These are phyloP conservation scores for Nothobranchius kuhntae DNA, from an alignment of 2,113 vertebrate species.

Conservation along the genomic window DNA sequence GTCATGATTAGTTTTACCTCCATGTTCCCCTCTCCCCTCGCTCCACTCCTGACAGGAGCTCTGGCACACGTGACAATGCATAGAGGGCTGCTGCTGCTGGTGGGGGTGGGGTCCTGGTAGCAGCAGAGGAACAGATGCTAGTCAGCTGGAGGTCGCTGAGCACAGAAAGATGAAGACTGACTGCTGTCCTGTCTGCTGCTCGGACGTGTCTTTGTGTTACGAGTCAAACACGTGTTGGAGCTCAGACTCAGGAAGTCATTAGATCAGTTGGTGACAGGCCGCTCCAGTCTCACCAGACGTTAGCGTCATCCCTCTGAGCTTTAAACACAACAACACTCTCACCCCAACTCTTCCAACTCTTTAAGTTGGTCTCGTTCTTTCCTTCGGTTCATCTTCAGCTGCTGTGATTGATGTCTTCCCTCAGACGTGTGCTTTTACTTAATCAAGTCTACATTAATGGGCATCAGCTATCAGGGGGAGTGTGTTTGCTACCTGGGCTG, in stretches of 20 bases:
- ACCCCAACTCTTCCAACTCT: constrained; percentile 10
- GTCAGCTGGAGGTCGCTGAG: constrained; percentile 27
- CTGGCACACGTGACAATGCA: constrained; percentile 26
- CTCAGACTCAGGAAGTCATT: too few relatives aligned
- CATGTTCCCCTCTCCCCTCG: constrained; percentile 15
- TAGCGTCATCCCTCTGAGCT: neutral
- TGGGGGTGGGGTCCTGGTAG: constrained; percentile 1
- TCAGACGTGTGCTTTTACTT: constrained; percentile 51
- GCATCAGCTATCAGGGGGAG: constrained; percentile 6
- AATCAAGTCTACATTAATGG: constrained; percentile 59
- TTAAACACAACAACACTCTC: constrained; percentile 12
- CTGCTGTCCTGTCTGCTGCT: constrained; percentile 59
- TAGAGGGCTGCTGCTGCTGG: constrained; percentile 4
- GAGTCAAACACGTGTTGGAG: neutral
- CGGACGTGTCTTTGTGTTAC: constrained; percentile 55
- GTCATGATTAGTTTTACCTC: neutral
- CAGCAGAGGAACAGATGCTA: constrained; percentile 65
- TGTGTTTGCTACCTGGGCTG: constrained; percentile 24
- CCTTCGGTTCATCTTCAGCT: constrained; percentile 12
- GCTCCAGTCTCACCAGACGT: too few relatives aligned
- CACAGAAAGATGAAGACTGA: constrained; percentile 44
- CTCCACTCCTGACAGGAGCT: constrained; percentile 37
- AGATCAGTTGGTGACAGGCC: too few relatives aligned
- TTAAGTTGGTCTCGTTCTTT: constrained; percentile 6
- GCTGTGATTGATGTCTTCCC: constrained; percentile 23